Percentiles rank a stretch among this genome's conserved stretches.
Evolutionary conservation across 2,797 vertebrate species (phyloP).

Genomic region (Anas bernieri): DNA sequence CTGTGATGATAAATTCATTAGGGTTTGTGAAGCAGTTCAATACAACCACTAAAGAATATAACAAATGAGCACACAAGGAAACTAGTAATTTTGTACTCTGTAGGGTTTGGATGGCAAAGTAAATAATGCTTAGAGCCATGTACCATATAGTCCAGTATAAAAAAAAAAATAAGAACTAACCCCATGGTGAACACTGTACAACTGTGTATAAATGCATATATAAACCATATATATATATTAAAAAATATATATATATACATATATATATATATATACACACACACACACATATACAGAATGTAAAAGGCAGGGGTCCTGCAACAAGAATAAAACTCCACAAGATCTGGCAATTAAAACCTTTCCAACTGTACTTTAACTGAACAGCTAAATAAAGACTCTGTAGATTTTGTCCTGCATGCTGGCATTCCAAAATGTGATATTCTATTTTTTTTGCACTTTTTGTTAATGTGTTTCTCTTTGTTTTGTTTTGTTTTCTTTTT

Average conservation of each 20-base stretch:
- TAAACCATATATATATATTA: no score
- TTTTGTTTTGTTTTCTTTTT: background rate
- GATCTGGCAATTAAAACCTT: background rate
- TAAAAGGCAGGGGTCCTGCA: background rate
- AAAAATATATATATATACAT: no score
- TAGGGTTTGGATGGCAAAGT: background rate
- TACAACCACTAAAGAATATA: background rate
- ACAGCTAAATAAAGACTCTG: background rate
- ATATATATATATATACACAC: no score
- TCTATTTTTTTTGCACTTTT: background rate
- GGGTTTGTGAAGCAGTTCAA: background rate
- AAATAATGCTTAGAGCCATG: background rate
- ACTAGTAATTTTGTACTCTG: background rate
- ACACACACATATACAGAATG: no score
- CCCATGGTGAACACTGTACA: no score
- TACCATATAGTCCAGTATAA: background rate
- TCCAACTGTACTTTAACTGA: background rate
- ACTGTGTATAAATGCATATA: no score
- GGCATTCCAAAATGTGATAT: background rate
- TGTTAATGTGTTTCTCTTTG: background rate
- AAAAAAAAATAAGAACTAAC: background rate
- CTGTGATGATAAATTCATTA: background rate
- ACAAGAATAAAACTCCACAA: accelerated
- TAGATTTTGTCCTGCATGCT: background rate
- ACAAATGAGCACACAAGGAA: background rate